Evolutionary conservation across 2,113 vertebrate species (phyloP).

Genomic region (Engystomops pustulosus): DNA sequence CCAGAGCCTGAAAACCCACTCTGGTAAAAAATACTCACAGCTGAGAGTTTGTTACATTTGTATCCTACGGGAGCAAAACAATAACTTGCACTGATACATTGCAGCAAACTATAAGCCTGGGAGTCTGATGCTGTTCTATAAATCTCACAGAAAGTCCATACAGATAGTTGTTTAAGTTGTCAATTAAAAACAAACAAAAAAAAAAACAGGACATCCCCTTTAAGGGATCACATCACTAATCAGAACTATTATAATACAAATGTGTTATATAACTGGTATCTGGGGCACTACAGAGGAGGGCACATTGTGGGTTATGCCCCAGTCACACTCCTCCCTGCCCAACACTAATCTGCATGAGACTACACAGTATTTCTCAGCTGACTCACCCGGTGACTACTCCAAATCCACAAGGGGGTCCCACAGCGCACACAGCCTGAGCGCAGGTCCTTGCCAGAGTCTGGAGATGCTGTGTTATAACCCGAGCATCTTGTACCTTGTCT

Average conservation of each 20-base stretch:
- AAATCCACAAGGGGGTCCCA: conserved; percentile 22
- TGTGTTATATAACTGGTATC: neutral
- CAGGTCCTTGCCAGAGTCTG: neutral
- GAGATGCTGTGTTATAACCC: neutral
- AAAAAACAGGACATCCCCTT: no score
- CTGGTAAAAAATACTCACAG: no score
- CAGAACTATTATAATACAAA: neutral
- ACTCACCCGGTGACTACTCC: conserved; percentile 34
- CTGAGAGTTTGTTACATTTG: no score
- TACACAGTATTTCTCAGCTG: neutral
- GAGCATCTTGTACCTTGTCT: neutral
- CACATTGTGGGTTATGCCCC: neutral
- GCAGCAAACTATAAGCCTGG: no score
- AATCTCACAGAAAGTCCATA: no score
- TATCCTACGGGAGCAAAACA: no score
- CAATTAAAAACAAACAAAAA: no score
- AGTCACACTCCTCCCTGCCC: conserved; percentile 26
- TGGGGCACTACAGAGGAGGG: neutral
- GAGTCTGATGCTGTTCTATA: no score
- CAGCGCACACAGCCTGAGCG: neutral
- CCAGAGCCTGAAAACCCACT: no score
- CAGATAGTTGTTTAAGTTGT: no score
- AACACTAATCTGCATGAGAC: conserved; percentile 51
- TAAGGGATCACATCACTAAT: neutral
- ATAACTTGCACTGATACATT: no score